phyloP scores from a whole-genome alignment of 1,140 invertebrate genomes.

The Drosophila repleta region DNA sequence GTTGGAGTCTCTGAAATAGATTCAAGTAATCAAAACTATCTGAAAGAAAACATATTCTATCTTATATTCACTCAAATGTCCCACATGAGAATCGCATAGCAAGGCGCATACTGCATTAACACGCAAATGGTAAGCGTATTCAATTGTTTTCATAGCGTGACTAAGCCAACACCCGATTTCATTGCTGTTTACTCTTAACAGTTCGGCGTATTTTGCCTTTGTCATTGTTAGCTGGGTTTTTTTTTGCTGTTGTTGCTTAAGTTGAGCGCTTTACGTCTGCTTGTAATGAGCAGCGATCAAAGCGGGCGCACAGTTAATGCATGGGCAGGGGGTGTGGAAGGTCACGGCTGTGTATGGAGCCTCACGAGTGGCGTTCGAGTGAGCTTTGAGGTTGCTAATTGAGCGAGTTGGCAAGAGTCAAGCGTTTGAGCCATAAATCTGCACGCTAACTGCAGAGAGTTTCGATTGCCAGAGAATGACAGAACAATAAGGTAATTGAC shows the following conservation, averaged over 20 bases:
- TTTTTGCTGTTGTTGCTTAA: conserved; percentile 15
- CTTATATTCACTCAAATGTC: too few relatives aligned
- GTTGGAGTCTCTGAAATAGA: too few relatives aligned
- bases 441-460: conserved; percentile 2
- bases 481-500: conserved; percentile 29
- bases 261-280: conserved; percentile 25
- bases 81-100: neutral
- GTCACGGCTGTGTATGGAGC: conserved; percentile 3
- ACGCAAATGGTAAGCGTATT: conserved; percentile 12
- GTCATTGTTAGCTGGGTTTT: conserved; percentile 23
- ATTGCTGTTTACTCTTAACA: conserved; percentile 10
- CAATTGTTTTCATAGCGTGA: neutral
- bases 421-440: conserved; percentile 26
- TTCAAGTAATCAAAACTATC: too few relatives aligned
- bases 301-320: too few relatives aligned
- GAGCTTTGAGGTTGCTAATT: conserved; percentile 18
- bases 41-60: too few relatives aligned
- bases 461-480: conserved; percentile 8
- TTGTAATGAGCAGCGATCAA: conserved; percentile 33
- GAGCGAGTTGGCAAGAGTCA: conserved; percentile 3
- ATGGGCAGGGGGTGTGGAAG: too few relatives aligned
- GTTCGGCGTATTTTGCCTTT: conserved; percentile 27
- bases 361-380: neutral
- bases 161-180: neutral
- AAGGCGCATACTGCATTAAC: neutral